phyloP scores from a whole-genome alignment of 2,888 invertebrate species.

The Rhagonycha fulva region DNA sequence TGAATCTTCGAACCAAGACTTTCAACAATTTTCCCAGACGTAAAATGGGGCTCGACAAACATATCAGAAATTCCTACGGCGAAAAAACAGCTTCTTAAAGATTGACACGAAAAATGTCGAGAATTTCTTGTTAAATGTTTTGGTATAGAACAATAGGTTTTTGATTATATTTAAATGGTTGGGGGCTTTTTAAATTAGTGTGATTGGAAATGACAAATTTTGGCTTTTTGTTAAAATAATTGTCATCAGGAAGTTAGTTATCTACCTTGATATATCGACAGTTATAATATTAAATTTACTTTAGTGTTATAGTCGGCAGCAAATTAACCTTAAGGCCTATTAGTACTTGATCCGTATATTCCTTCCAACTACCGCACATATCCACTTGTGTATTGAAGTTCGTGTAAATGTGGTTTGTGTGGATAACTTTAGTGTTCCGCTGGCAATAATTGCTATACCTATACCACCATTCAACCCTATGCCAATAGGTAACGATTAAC shows the following conservation, averaged over 20 bases:
- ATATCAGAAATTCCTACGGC: conserved; percentile 11
- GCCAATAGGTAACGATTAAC: conserved; percentile 4
- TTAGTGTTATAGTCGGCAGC: conserved; percentile 7
- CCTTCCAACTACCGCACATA: conserved; percentile 7
- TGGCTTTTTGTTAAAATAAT: neutral
- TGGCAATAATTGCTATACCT: conserved; percentile 6
- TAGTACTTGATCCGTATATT: conserved; percentile 13
- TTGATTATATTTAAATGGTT: neutral
- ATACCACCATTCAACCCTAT: neutral
- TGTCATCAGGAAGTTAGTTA: neutral
- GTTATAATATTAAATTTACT: conserved; percentile 2
- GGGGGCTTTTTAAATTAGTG: neutral
- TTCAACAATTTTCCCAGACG: conserved; percentile 4
- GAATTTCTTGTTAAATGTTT: conserved; percentile 2
- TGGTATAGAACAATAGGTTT: neutral
- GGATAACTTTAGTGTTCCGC: conserved; percentile 11
- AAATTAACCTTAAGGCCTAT: conserved; percentile 18
- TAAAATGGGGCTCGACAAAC: neutral
- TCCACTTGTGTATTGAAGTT: conserved; percentile 13
- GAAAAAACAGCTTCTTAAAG: conserved; percentile 7
- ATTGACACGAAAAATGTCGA: conserved; percentile 9
- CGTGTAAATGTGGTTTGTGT: conserved; percentile 3
- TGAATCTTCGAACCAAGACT: neutral
- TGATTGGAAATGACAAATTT: neutral
- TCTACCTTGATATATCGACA: neutral